Percentiles rank a stretch among this genome's conserved stretches.
phyloP scores from a whole-genome alignment of 35 echinoderm and acorn worm species.

The Stichopus chloronotus region DNA sequence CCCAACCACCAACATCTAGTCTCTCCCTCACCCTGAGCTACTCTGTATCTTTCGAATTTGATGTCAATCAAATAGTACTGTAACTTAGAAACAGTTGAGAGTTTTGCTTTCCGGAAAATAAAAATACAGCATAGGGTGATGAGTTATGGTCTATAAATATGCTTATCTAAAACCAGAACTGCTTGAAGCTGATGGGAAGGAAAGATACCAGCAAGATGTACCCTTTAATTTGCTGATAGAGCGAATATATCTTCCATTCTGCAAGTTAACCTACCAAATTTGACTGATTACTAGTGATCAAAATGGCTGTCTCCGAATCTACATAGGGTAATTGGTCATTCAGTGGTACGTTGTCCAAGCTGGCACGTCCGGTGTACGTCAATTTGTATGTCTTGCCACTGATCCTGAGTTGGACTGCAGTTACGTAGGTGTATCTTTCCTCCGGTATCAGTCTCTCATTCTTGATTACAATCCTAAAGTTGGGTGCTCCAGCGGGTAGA shows the following conservation, averaged over 20 bases:
- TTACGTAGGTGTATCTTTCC: background rate
- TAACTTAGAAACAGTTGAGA: too few relatives aligned
- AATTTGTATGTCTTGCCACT: background rate
- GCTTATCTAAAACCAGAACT: too few relatives aligned
- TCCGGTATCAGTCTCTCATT: slow-evolving; percentile 7
- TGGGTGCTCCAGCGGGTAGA: background rate
- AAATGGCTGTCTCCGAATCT: background rate
- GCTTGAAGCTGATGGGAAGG: too few relatives aligned
- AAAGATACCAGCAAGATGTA: too few relatives aligned
- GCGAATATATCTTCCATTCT: too few relatives aligned
- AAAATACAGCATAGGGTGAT: too few relatives aligned
- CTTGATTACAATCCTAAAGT: background rate
- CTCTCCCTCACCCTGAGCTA: too few relatives aligned
- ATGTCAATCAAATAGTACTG: too few relatives aligned
- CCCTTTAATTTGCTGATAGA: background rate
- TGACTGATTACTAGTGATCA: background rate
- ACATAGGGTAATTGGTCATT: background rate
- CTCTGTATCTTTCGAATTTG: too few relatives aligned
- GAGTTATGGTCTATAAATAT: too few relatives aligned
- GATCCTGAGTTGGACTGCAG: background rate
- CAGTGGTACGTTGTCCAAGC: background rate
- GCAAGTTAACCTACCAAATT: background rate
- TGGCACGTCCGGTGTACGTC: background rate
- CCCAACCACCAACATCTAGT: too few relatives aligned
- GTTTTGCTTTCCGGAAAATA: too few relatives aligned